Percentiles rank a stretch among this genome's conserved stretches.
These are phyloP conservation scores for Siniperca obscura DNA, from an alignment of 2,797 vertebrate genomes.

Conservation along the genomic window DNA sequence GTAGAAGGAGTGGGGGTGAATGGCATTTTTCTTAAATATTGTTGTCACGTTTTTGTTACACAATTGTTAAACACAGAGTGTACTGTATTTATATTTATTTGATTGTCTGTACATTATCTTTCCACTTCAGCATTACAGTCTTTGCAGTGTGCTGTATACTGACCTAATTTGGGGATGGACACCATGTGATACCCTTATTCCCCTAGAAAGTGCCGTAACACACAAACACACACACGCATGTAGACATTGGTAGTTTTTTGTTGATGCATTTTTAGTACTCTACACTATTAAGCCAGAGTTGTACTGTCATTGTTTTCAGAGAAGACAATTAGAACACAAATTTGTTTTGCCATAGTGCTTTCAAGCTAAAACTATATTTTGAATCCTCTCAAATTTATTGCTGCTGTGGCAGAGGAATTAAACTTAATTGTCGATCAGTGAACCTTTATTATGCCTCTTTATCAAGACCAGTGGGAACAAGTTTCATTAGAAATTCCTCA, in stretches of 20 bases:
- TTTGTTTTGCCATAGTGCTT: constrained; percentile 63
- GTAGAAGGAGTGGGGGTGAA: not conserved
- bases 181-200: not conserved
- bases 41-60: not conserved
- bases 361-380: constrained; percentile 66
- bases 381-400: constrained; percentile 57
- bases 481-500: constrained; percentile 67
- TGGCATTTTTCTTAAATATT: not conserved
- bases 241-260: not conserved
- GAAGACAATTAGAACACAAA: constrained; percentile 56
- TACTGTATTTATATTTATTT: not conserved
- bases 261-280: constrained; percentile 19
- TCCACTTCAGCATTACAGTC: not conserved
- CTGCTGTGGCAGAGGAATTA: constrained; percentile 55
- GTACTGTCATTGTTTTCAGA: constrained; percentile 45
- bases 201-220: not conserved
- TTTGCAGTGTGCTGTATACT: not conserved
- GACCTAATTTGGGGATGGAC: not conserved
- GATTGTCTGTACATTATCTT: not conserved
- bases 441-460: constrained; percentile 63
- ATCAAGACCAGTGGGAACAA: constrained; percentile 59
- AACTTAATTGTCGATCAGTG: constrained; percentile 67
- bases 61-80: no score
- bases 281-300: constrained; percentile 18
- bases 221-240: not conserved